These are phyloP conservation scores for Papilio glaucus DNA, from an alignment of 1,140 invertebrate species.

Conservation along the genomic window DNA sequence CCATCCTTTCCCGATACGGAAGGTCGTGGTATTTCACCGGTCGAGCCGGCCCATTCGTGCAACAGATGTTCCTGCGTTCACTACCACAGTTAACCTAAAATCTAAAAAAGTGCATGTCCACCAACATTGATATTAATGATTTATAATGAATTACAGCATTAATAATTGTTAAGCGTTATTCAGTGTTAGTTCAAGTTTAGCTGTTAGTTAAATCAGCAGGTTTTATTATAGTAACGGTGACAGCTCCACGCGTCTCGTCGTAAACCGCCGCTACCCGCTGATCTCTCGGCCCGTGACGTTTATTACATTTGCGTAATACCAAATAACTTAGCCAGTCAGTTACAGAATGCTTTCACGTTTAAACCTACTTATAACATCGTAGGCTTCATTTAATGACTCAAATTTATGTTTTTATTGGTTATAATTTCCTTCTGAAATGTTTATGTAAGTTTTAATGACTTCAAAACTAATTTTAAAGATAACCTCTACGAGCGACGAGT, in stretches of 20 bases:
- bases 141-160: not conserved
- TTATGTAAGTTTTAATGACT: not conserved
- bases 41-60: too few relatives aligned
- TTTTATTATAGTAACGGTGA: not conserved
- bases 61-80: too few relatives aligned
- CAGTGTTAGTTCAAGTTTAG: not conserved
- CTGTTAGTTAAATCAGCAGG: conserved; percentile 4
- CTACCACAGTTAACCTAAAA: too few relatives aligned
- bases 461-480: too few relatives aligned
- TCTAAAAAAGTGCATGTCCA: too few relatives aligned
- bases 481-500: too few relatives aligned
- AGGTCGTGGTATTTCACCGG: too few relatives aligned
- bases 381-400: not conserved
- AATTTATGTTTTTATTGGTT: not conserved
- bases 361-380: conserved; percentile 1
- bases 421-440: not conserved
- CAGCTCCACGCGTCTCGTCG: not conserved
- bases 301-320: conserved; percentile 4
- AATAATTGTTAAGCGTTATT: not conserved
- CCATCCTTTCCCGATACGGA: too few relatives aligned
- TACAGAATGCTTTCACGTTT: not conserved
- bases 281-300: not conserved
- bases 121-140: too few relatives aligned
- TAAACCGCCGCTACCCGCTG: not conserved
- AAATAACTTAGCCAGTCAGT: conserved; percentile 14